phyloP scores from a whole-genome alignment of 2,888 invertebrate genomes.

The Spodoptera littoralis region DNA sequence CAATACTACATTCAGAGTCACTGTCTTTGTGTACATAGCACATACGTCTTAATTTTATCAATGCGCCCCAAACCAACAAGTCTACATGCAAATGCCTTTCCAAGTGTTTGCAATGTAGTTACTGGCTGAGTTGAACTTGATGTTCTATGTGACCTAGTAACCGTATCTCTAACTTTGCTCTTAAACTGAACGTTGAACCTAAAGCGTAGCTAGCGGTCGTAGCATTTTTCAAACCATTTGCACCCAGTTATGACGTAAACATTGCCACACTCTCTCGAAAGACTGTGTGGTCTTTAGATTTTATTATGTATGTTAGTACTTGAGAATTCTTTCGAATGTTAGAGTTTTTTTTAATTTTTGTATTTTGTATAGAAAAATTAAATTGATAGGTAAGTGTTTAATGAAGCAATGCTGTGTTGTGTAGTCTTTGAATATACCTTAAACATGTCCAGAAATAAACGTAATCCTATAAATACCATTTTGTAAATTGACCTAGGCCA shows the following conservation, averaged over 20 bases:
- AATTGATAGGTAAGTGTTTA: too few relatives aligned
- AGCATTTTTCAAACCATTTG: constrained; percentile 53
- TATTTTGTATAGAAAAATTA: too few relatives aligned
- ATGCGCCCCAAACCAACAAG: constrained; percentile 29
- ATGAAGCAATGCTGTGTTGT: too few relatives aligned
- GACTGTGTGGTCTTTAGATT: constrained; percentile 26
- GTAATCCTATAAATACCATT: too few relatives aligned
- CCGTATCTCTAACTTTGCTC: constrained; percentile 15
- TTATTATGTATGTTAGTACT: constrained; percentile 1
- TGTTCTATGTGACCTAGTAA: constrained; percentile 27
- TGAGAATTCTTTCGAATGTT: background rate
- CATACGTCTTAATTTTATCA: constrained; percentile 5
- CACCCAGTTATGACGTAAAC: constrained; percentile 40
- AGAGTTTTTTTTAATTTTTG: too few relatives aligned
- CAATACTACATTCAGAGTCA: too few relatives aligned
- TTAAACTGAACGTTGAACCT: constrained; percentile 27
- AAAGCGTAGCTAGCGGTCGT: constrained; percentile 4
- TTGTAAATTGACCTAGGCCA: too few relatives aligned
- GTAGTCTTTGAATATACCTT: too few relatives aligned
- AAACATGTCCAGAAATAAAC: too few relatives aligned
- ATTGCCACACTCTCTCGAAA: constrained; percentile 35
- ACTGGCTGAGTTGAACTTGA: constrained; percentile 25
- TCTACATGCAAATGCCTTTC: constrained; percentile 36
- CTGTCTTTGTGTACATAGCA: too few relatives aligned
- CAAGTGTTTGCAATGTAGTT: constrained; percentile 36